Base-by-base conservation (phyloP, 2,888 invertebrate genomes). In the Xylota segnis region DNA sequence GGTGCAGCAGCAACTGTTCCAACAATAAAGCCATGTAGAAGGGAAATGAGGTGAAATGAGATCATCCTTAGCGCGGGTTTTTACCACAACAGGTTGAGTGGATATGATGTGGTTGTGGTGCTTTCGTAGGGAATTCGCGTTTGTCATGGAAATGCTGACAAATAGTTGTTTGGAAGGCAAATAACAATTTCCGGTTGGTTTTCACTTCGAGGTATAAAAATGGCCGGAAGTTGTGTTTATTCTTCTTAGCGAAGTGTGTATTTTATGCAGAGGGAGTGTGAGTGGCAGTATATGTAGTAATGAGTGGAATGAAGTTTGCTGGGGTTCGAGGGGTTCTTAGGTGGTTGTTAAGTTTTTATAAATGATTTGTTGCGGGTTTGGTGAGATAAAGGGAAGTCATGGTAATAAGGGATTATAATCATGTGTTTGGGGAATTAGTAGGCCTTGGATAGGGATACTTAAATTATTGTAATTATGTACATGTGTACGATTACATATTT, bases 101-200 rank as follows among this genome's bases (percentile, higher is more conserved):
- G 34, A 29, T 61, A 29, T 61, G 40, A 18, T 43, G 54, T 18
- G 54, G 54, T 68, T 68, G n/a, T 54, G 56, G 43, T 43, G 18
- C 68, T 56, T 56, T 70, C 29, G 56, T 32, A 32, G 43, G 32
- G 40, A 45, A 43, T 54, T 56, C 56, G 70, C 29, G 45, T 56
- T 56, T 54, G 40, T 52, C 27, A 27, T 43, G 29, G 27, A 29
- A 43, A 56, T 68, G 12, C 52, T 54, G 68, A 68, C 68, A 29
- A 52, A 68, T 40, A 18, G 70, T 43, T 43, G 29, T 43, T 27
- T 54, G 68, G 7, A 68, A 37, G 54, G 6, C 27, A 54, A 68
- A 56, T 40, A 70, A 43, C 70, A 54, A 56, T 70, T 56, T 70
- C 70, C 70, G 70, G 70, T 56, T 56, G 70, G 29, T 43, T 68